Evolutionary conservation across 2,888 invertebrate species (phyloP).

Genomic region (Ectobius pallidus): DNA sequence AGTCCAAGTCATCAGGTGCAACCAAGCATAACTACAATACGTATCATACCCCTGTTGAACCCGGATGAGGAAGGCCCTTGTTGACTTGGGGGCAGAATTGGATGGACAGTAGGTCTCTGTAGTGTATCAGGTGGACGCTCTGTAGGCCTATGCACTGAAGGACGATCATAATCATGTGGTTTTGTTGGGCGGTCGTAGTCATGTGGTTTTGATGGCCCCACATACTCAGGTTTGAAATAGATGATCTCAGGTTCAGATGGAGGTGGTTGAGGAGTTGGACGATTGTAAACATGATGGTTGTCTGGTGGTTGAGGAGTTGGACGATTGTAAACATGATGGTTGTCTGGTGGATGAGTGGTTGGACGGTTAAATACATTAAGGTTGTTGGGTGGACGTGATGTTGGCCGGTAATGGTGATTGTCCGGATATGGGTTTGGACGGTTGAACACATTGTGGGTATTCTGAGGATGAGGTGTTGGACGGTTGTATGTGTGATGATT

Average conservation of each 20-base stretch:
- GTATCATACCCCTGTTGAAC: not conserved
- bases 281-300: not conserved
- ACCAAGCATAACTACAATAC: too few relatives aligned
- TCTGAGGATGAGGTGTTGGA: not conserved
- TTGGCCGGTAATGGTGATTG: not conserved
- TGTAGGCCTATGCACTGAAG: not conserved
- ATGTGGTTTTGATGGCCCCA: not conserved
- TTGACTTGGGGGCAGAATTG: not conserved
- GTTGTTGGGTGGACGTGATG: not conserved
- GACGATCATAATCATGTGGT: not conserved
- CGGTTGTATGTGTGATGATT: not conserved
- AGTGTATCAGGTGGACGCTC: not conserved
- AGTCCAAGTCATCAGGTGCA: too few relatives aligned
- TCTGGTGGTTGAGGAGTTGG: constrained; percentile 28
- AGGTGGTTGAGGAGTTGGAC: not conserved
- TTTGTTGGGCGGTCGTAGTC: not conserved
- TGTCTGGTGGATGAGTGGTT: not conserved
- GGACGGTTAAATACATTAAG: constrained; percentile 37
- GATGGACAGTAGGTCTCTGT: not conserved
- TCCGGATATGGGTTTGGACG: not conserved
- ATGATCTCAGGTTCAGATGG: constrained; percentile 51
- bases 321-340: constrained; percentile 38
- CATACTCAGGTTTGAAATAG: constrained; percentile 50
- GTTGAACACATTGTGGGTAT: not conserved
- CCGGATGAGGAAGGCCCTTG: not conserved